Evolutionary conservation across 2,888 invertebrate genomes (phyloP), one percentile per base, ranked within the genome.

Genomic region (Cheilosia variabilis): DNA sequence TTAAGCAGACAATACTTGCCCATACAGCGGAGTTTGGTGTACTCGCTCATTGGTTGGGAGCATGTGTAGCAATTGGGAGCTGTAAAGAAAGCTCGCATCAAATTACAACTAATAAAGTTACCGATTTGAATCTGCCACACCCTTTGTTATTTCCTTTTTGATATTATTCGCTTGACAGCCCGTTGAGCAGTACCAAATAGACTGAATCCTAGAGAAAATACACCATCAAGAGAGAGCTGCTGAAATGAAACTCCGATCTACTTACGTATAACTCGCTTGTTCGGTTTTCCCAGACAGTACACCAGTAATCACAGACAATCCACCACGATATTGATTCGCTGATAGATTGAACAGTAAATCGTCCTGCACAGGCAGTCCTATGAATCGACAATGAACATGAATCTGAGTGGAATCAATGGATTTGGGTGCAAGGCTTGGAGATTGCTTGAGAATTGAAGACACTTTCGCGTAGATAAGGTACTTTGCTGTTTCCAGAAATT

Each of bases 181-280:
- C n/a, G 87, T 88, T 5, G 89, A 79, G 71, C 92, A 92, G 77
- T 89, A 91, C 92, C 92, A 92, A 81, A 90, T 89, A n/a, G 92
- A 90, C 88, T 92, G 92, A 37, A 92, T 73, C 2, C 92, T 9
- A 7, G 31, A 6, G 10, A 10, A 43, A 2, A 4, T 5, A 34
- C 7, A 31, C 7, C 22, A 10, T 10, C 4, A 0, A 15, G 5
- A 22, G 6, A 55, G 4, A 15, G 9, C 6, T 24, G 9, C 17
- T 27, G 0, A 24, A 31, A 43, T 3, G 19, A 19, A 31, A 9
- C 6, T 4, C 3, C 1, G 1, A 15, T 9, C 6, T 24, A 53
- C 71, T 58, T 57, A 77, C 72, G 76, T 41, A 50, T 73, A 83
- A 24, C 43, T 68, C 50, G 89, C 89, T 0, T 89, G 88, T 4